Evolutionary conservation across 2,888 invertebrate genomes (phyloP), one percentile per base, ranked within the genome.

Genomic region (Thereva nobilitata): DNA sequence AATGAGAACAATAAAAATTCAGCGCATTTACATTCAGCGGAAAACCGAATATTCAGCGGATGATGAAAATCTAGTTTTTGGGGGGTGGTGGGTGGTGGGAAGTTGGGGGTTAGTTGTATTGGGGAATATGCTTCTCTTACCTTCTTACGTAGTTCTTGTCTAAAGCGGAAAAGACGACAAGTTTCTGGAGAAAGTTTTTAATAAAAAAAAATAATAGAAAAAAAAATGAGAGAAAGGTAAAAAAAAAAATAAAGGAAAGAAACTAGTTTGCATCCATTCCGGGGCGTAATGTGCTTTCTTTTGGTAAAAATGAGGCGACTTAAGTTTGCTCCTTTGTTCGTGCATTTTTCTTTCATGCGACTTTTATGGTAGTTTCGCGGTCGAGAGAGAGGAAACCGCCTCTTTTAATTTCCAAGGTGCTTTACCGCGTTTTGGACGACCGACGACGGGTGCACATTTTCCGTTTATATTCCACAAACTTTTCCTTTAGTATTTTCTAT

Each of bases 161-260:
- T 61, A 61, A 61, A 61, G 59, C 59, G 59, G 57, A 61, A 61
- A 61, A 61, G 49, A 61, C 61, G 61, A 61, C 61, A 61, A 61
- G 10, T 61, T 61, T 61, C 57, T 49, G 49, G 12, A 61, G 23
- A 61, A 61, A 61, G 49, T 61, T 61, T 50, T 61, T 49, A 61
- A 47, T 49, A 61, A 61, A 61, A 61, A 61, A 61, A 23, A 49
- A 49, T 47, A 61, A 61, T 2, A 23, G 2, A 23, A 23, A 23
- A 23, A 23, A 23, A 23, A 23, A 23, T 23, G 23, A 23, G 23
- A 23, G 23, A 23, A 23, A 23, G 23, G 23, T 23, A 23, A 23
- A 23, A 23, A 23, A 23, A 23, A 23, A 23, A 23, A 23, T 23
- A 23, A 23, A 23, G 23, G 23, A 23, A 23, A 23, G 23, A 23